These are phyloP conservation scores for Brachyrhaphis roseni DNA, from an alignment of 2,797 vertebrate species.

Conservation along the genomic window DNA sequence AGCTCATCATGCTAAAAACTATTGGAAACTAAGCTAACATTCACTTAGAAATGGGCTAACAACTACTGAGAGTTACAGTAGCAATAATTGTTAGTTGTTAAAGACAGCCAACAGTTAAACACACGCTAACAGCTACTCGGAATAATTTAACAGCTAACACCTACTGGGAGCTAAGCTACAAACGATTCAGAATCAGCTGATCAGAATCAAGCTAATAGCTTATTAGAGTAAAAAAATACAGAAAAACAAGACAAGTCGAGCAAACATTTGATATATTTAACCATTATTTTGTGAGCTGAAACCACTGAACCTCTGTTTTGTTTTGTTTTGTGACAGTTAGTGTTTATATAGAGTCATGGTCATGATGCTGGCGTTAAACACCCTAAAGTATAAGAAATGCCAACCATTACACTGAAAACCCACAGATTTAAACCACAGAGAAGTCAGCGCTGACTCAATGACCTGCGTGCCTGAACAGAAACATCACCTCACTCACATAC, in stretches of 20 bases:
- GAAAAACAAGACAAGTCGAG: not conserved
- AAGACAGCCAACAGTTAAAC: not conserved
- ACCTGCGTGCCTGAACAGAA: conserved; percentile 21
- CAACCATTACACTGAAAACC: not conserved
- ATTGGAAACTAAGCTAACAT: not conserved
- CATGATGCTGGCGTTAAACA: not conserved
- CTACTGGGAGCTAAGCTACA: not conserved
- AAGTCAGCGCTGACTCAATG: conserved; percentile 23
- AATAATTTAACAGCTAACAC: not conserved
- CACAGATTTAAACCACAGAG: not conserved
- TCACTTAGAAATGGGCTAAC: not conserved
- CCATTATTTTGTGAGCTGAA: conserved; percentile 18
- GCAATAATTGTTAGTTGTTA: not conserved
- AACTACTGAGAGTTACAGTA: not conserved
- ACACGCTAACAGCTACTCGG: not conserved
- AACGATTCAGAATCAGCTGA: not conserved
- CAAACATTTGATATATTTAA: not conserved
- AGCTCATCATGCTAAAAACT: not conserved
- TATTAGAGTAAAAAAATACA: not conserved
- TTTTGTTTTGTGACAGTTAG: conserved; percentile 65
- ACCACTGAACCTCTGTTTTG: conserved; percentile 56
- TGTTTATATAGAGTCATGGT: not conserved
- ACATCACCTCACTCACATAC: conserved; percentile 18
- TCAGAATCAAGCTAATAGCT: not conserved
- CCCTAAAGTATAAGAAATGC: not conserved